phyloP scores from a whole-genome alignment of 2,113 vertebrate genomes.

The Spheniscus mendiculus region DNA sequence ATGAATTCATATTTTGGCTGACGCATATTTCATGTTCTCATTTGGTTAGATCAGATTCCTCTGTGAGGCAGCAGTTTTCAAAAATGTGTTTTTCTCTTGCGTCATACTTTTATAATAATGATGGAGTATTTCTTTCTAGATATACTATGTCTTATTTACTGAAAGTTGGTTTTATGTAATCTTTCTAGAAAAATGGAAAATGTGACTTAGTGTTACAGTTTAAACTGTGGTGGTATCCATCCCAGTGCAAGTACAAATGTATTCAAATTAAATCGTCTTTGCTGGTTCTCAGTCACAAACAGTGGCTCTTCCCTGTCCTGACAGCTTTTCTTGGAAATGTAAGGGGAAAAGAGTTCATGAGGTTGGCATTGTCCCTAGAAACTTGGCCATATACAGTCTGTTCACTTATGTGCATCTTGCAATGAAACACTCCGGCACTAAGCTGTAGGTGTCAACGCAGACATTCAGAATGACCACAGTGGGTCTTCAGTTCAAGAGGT shows the following conservation, averaged over 20 bases:
- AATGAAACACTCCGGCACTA: background rate
- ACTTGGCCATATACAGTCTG: background rate
- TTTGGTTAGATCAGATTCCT: background rate
- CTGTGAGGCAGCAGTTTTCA: background rate
- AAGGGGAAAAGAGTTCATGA: background rate
- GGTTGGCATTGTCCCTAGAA: background rate
- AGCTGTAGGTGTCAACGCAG: background rate
- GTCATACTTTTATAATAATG: background rate
- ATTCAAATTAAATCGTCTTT: background rate
- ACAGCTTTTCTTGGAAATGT: background rate
- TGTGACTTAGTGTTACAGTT: background rate
- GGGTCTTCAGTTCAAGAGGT: background rate
- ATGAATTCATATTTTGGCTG: background rate
- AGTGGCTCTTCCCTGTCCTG: background rate
- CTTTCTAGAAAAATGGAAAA: background rate
- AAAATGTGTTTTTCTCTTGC: background rate
- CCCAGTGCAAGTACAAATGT: background rate
- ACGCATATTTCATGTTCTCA: background rate
- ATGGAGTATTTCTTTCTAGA: background rate
- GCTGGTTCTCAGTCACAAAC: rapidly evolving
- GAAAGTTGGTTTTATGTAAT: background rate
- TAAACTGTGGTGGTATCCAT: background rate
- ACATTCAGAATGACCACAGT: background rate
- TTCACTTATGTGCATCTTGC: background rate
- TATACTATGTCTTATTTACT: background rate